Percentiles rank a stretch among this genome's conserved stretches.
These are phyloP conservation scores for Diachasmimorpha longicaudata DNA, from an alignment of 1,140 invertebrate genomes.

Conservation along the genomic window DNA sequence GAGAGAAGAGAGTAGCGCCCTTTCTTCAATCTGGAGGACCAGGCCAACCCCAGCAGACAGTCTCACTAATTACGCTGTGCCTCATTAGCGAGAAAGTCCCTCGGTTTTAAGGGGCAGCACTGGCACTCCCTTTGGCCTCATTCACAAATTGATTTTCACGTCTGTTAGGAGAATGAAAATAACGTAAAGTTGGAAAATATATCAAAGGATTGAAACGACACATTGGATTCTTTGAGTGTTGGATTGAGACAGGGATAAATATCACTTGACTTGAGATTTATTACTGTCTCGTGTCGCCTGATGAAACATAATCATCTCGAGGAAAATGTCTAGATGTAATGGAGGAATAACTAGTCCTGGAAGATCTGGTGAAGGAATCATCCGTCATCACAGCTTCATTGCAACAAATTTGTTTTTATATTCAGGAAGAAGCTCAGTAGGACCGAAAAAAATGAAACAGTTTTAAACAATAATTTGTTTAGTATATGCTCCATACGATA, in stretches of 20 bases:
- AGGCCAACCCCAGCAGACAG: constrained; percentile 45
- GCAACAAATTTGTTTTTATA: no score
- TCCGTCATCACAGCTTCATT: no score
- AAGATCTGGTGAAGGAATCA: no score
- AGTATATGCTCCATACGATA: no score
- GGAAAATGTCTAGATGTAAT: not conserved
- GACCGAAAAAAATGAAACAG: no score
- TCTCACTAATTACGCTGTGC: constrained; percentile 63
- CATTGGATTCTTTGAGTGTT: not conserved
- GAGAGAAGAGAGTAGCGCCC: not conserved
- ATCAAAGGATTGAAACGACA: not conserved
- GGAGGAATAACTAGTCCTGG: not conserved
- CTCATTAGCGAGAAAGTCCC: constrained; percentile 58
- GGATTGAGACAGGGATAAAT: not conserved
- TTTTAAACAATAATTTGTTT: no score
- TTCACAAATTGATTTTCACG: constrained; percentile 35
- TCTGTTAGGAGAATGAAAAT: constrained; percentile 23
- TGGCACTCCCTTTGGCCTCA: constrained; percentile 30
- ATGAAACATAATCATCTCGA: not conserved
- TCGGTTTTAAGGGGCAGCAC: constrained; percentile 38
- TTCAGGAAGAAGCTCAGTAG: no score
- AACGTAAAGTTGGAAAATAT: constrained; percentile 5
- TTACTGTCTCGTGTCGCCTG: not conserved
- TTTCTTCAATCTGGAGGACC: not conserved
- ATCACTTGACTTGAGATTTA: not conserved